A percentile compares a stretch with the other conserved stretches of the same genome.
Evolutionary conservation across 1,140 invertebrate genomes (phyloP).

Genomic region (Tyrophagus putrescentiae): DNA sequence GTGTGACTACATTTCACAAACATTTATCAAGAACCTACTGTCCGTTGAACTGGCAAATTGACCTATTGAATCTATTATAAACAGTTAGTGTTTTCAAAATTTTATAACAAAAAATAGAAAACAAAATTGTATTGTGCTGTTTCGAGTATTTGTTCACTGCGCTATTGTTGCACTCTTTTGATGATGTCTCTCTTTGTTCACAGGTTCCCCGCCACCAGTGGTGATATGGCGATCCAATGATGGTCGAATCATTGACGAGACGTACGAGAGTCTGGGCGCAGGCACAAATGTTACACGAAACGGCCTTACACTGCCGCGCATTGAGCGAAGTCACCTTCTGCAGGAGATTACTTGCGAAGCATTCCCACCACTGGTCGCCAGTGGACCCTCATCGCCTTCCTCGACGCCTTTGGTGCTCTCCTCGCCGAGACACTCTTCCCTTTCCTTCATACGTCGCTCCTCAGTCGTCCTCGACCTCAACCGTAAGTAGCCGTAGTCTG

Average conservation of each 20-base stretch:
- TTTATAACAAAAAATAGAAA: no score
- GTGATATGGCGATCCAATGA: constrained; percentile 11
- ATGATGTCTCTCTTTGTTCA: neutral
- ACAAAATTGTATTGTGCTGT: no score
- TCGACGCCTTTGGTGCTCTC: neutral
- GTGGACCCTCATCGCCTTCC: neutral
- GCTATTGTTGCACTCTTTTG: no score
- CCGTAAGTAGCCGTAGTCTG: no score
- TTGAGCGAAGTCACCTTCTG: constrained; percentile 10
- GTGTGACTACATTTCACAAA: no score
- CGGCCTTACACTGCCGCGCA: neutral
- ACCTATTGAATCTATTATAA: no score
- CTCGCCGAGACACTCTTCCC: neutral
- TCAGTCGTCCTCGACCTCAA: constrained; percentile 6
- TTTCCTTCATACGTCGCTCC: constrained; percentile 3
- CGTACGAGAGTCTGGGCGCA: neutral
- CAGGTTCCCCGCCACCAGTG: constrained; percentile 4
- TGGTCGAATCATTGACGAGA: neutral
- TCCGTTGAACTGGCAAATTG: no score
- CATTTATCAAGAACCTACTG: no score
- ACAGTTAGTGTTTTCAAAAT: no score
- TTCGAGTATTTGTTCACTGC: no score
- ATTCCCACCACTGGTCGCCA: neutral
- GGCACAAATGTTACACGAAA: neutral
- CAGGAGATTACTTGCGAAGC: constrained; percentile 11